Evolutionary conservation across 2,797 vertebrate species (phyloP).

Genomic region (Chanos chanos): DNA sequence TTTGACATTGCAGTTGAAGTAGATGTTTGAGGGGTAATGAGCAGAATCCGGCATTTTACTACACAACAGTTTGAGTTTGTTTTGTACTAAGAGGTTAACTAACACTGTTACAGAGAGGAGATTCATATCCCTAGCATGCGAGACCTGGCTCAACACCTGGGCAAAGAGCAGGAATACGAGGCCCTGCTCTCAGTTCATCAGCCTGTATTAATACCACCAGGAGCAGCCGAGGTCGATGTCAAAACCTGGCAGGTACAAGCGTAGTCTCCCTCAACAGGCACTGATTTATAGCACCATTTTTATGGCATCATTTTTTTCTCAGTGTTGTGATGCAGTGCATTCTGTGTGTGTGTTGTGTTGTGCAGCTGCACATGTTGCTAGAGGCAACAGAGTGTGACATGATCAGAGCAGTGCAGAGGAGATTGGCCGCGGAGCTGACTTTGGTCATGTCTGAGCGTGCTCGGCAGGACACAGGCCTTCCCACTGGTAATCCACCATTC

Average conservation of each 20-base stretch:
- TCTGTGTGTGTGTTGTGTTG: slow-evolving; percentile 8
- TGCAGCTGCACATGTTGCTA: slow-evolving; percentile 74
- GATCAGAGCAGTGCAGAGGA: slow-evolving; percentile 70
- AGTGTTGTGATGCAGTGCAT: neutral
- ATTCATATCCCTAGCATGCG: slow-evolving; percentile 68
- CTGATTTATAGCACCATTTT: neutral
- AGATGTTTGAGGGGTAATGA: too few species aligned
- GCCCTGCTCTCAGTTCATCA: slow-evolving; percentile 52
- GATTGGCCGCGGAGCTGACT: slow-evolving; percentile 62
- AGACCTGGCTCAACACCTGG: slow-evolving; percentile 56
- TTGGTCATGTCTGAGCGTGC: slow-evolving; percentile 70
- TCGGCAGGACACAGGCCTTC: slow-evolving; percentile 57
- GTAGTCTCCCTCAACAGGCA: neutral
- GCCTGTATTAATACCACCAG: slow-evolving; percentile 58
- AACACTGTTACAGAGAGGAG: slow-evolving; percentile 61
- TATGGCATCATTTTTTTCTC: neutral
- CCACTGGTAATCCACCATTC: slow-evolving; percentile 59
- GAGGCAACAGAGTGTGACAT: slow-evolving; percentile 74
- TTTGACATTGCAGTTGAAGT: too few species aligned
- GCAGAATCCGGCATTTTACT: too few species aligned
- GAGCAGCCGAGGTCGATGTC: slow-evolving; percentile 69
- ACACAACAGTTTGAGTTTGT: too few species aligned
- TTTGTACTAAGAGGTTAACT: too few species aligned
- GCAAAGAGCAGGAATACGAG: slow-evolving; percentile 64
- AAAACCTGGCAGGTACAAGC: slow-evolving; percentile 67